Base-by-base conservation (phyloP, 2,797 vertebrate genomes). In the Leptatherina wallacei region DNA sequence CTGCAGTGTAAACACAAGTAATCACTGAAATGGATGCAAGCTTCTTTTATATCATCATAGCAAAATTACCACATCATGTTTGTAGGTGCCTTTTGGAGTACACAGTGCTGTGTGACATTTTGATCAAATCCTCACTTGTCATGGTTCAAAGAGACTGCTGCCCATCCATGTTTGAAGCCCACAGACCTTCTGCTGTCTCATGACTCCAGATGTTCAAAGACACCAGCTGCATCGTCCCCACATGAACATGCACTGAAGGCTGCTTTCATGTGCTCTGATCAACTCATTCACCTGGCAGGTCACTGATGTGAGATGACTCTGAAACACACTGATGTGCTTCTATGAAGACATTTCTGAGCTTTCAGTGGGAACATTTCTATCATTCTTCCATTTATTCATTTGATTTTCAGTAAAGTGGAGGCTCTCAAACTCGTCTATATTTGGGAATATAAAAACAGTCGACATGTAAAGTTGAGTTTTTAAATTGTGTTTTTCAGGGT, bases 231-330 rank as follows among this genome's bases (percentile, higher is more conserved):
- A 27, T 76, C 72, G 7, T 62, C 40, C 59, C 51, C 72, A 60
- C 80, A 57, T 18, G 58, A 3, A 71, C 66, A 72, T 16, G 71
- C 69, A 89, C 82, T 52, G 76, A 87, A 57, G 63, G 73, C 69
- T 77, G 30, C 87, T 92, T 92, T 93, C 81, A 92, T 91, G 90
- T 85, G 80, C 16, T 68, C 30, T 54, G 52, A 78, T 77, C 68
- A 64, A 38, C 54, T 51, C 76, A 55, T 73, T 56, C 56, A 4
- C 14, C 32, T 18, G 33, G 42, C 52, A 63, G 24, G 44, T 66
- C 0, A 2, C 18, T 44, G 35, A 77, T 29, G 42, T 14, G 22
- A 33, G 29, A 36, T 11, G 1, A 68, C 14, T 16, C 20, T 24
- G 55, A 38, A 27, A 51, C 22, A 30, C 22, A 24, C 10, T 27